Evolutionary conservation across 2,888 invertebrate species (phyloP), one percentile per base, ranked within the genome.

Genomic region (Nomada goodeniana): DNA sequence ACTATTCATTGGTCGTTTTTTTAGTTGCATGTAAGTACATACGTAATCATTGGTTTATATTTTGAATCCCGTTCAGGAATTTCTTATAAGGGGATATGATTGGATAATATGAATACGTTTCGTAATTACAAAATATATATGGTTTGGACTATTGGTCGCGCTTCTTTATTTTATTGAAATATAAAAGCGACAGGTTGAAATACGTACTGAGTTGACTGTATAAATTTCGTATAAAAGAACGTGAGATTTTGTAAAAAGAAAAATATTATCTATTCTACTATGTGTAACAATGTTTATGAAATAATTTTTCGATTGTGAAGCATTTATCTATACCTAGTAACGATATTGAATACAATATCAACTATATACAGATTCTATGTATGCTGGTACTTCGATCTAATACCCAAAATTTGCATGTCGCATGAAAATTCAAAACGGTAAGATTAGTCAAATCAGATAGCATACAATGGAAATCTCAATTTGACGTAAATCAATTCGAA

Each of bases 1-100:
- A 42, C 42, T 42, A 42, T n/a, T 75, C 29, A 70, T 70, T 70
- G n/a, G 20, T 15, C 36, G 50, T 13, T 7, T 15, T 5, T 52
- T 13, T 13, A 7, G 13, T 68, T 18, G 50, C 15, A 42, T 36
- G 36, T 7, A 36, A 36, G 36, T 36, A 36, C 7, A 18, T 5
- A 2, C 4, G 9, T 11, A 50, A 52, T 44, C 23, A 74, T 59
- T 68, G 36, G 29, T 18, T 67, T 10, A 20, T 18, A 42, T 7
- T 26, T 0, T 60, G n/a, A 18, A 2, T 57, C 10, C 9, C 1
- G 11, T 65, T 55, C 2, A 5, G 2, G 13, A 44, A 65, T 36
- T 57, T 29, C 18, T n/a, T 29, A 20, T 10, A 13, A 47, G 9
- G 20, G 15, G 23, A 52, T 11, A 15, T 18, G 10, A 72, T 63